Evolutionary conservation across 2,888 invertebrate genomes (phyloP).

Genomic region (Catocala sponsa): DNA sequence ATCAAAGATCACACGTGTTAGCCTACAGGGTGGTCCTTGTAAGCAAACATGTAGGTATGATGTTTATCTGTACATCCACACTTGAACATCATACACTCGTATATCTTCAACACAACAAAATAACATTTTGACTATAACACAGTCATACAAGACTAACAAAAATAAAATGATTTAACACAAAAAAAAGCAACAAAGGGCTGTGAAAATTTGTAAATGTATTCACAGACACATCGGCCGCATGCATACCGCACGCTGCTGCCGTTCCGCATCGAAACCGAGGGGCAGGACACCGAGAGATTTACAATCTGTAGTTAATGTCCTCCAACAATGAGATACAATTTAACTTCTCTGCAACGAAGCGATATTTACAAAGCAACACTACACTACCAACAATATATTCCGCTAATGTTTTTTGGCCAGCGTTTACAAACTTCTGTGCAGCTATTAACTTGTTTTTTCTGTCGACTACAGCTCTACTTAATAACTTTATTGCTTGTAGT

Average conservation of each 20-base stretch:
- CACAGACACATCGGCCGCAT: slow-evolving; percentile 55
- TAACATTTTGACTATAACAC: not conserved
- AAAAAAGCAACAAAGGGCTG: slow-evolving; percentile 34
- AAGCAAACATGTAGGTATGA: no score
- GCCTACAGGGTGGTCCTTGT: no score
- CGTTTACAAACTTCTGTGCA: slow-evolving; percentile 69
- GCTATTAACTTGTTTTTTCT: slow-evolving; percentile 66
- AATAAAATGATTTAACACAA: slow-evolving; percentile 11
- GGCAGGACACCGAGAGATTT: slow-evolving; percentile 73
- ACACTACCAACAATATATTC: slow-evolving; percentile 66
- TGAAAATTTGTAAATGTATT: slow-evolving; percentile 63
- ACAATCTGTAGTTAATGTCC: slow-evolving; percentile 81
- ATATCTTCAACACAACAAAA: not conserved
- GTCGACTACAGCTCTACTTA: slow-evolving; percentile 69
- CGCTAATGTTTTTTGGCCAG: slow-evolving; percentile 77
- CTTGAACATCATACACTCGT: no score
- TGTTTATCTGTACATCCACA: no score
- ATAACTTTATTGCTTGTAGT: slow-evolving; percentile 79
- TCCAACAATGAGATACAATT: slow-evolving; percentile 82
- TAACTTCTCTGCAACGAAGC: slow-evolving; percentile 73
- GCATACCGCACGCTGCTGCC: slow-evolving; percentile 30
- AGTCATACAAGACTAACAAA: not conserved
- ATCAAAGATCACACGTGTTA: no score
- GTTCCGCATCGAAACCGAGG: slow-evolving; percentile 47
- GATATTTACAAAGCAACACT: slow-evolving; percentile 76